Conservation (phyloP, 2,888 invertebrate genomes). For the Cheilosia scutellata region DNA sequence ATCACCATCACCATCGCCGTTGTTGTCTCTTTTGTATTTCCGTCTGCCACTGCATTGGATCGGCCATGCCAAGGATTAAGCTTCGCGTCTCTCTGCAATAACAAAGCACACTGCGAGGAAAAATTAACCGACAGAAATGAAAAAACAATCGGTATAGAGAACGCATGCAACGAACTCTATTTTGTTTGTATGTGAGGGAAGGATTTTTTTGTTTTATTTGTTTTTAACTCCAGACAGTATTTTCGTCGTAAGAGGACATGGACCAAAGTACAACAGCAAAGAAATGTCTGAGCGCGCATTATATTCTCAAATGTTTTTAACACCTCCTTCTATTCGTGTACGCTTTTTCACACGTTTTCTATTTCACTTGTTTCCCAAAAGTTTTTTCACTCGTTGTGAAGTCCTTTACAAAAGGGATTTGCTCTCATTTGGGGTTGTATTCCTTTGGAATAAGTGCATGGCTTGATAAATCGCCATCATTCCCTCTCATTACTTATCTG, state of each 20-base stretch:
- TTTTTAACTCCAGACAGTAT: slow-evolving; percentile 47
- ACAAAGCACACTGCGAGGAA: slow-evolving; percentile 26
- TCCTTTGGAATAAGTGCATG: slow-evolving; percentile 42
- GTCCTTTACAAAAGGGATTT: slow-evolving; percentile 51
- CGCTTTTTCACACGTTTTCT: slow-evolving; percentile 71
- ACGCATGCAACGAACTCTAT: slow-evolving; percentile 52
- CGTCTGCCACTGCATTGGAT: slow-evolving; percentile 44
- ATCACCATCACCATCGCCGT: not conserved
- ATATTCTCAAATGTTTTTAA: slow-evolving; percentile 38
- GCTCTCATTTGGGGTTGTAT: slow-evolving; percentile 45
- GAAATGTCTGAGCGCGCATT: slow-evolving; percentile 56
- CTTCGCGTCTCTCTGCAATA: slow-evolving; percentile 46
- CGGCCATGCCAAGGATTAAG: slow-evolving; percentile 65
- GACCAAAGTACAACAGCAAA: slow-evolving; percentile 16
- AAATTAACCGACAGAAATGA: slow-evolving; percentile 35
- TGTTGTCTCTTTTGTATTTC: slow-evolving; percentile 63
- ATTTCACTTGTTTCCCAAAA: slow-evolving; percentile 29
- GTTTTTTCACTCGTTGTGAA: not conserved
- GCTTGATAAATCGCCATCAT: slow-evolving; percentile 29
- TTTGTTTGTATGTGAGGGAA: slow-evolving; percentile 34
- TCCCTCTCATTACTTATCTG: slow-evolving; percentile 51
- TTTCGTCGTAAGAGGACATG: slow-evolving; percentile 17
- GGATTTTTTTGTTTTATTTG: slow-evolving; percentile 23
- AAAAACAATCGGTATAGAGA: slow-evolving; percentile 31
- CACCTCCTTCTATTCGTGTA: slow-evolving; percentile 54